Conservation (phyloP, 2,888 invertebrate genomes). For the Glyphotaelius pellucidus region DNA sequence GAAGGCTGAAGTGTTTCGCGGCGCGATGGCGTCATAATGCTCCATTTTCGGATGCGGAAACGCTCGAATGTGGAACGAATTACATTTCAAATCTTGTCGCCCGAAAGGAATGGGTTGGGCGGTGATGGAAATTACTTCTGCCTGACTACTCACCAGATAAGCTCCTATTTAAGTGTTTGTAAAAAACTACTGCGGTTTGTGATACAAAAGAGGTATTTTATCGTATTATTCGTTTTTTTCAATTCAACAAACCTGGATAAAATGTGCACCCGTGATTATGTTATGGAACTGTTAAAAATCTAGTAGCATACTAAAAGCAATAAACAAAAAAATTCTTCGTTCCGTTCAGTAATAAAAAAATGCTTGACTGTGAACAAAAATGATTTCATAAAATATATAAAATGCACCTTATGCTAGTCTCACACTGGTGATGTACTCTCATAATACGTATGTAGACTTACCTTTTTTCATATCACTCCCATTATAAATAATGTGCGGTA, state of each 20-base stretch:
- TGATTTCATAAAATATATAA: too few relatives aligned
- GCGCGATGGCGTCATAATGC: conserved; percentile 53
- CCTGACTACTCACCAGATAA: neutral
- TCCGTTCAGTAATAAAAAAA: too few relatives aligned
- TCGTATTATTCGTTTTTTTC: neutral
- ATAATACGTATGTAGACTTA: too few relatives aligned
- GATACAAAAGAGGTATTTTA: neutral
- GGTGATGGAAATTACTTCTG: conserved; percentile 26
- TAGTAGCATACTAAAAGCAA: neutral
- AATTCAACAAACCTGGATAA: neutral
- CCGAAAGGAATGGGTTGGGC: conserved; percentile 2
- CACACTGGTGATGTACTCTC: too few relatives aligned
- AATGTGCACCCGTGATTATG: neutral
- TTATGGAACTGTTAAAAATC: neutral
- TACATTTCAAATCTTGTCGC: conserved; percentile 45
- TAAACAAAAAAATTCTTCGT: too few relatives aligned
- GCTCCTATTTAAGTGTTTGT: neutral
- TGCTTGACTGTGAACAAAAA: too few relatives aligned
- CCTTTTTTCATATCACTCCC: too few relatives aligned
- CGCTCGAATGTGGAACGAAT: conserved; percentile 35
- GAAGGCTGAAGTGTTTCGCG: conserved; percentile 46
- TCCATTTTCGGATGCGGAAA: conserved; percentile 47
- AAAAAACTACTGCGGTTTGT: neutral
- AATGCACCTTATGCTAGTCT: too few relatives aligned
- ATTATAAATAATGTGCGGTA: too few relatives aligned